A percentile compares a stretch with the other conserved stretches of the same genome.
phyloP scores from a whole-genome alignment of 2,797 vertebrate species.

The Allenopithecus nigroviridis region DNA sequence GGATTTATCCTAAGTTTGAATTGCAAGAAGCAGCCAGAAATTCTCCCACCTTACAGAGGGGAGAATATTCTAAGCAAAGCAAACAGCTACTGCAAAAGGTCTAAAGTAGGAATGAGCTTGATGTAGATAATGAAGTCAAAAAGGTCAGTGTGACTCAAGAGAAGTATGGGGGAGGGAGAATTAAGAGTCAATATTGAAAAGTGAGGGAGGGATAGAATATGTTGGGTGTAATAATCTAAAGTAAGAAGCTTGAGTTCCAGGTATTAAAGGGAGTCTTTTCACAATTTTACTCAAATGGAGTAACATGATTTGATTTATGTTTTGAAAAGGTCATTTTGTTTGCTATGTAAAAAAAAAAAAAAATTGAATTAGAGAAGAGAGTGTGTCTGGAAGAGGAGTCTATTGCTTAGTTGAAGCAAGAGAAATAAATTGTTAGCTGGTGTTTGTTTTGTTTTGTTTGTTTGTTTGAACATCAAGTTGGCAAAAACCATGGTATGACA shows the following conservation, averaged over 20 bases:
- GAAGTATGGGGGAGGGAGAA: background rate
- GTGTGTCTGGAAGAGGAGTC: background rate
- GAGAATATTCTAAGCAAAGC: background rate
- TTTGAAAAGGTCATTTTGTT: slow-evolving; percentile 13
- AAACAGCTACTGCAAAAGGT: background rate
- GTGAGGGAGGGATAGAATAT: background rate
- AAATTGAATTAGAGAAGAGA: background rate
- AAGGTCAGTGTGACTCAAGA: background rate
- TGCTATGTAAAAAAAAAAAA: background rate
- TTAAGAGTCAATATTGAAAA: background rate
- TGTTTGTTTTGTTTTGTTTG: background rate
- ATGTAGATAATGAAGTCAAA: background rate
- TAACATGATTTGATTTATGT: background rate
- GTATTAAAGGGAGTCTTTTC: background rate
- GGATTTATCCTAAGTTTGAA: background rate
- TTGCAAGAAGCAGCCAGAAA: background rate
- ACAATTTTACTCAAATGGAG: background rate
- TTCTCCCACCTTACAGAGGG: background rate
- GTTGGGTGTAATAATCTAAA: background rate
- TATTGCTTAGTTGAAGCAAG: background rate
- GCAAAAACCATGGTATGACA: background rate
- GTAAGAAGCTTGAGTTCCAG: background rate
- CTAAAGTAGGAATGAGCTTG: background rate
- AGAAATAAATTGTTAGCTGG: background rate
- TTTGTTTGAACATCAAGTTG: background rate